Evolutionary conservation across 2,888 invertebrate species (phyloP), one percentile per base, ranked within the genome.

Genomic region (Acrobasis consociella): DNA sequence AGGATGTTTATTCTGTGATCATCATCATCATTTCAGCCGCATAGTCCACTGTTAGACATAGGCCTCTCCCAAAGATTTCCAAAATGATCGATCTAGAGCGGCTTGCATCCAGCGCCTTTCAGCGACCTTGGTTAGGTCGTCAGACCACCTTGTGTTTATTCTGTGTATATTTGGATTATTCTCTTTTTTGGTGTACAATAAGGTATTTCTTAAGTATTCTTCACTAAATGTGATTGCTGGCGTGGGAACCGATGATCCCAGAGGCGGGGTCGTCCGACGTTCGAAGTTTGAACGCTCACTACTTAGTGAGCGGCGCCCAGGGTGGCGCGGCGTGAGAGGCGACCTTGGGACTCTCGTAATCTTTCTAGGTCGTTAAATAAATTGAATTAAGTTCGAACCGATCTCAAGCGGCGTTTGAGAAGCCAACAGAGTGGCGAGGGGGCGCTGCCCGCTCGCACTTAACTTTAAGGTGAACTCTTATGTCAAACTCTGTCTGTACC

Each of bases 301-400:
- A 13, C n/a, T n/a, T 46, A 46, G 9, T 46, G 46, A 46, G 2
- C n/a, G 3, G 46, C 46, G 46, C 46, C 46, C 46, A n/a, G 46
- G 46, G 22, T 5, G 17, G 50, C 3, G 16, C 37, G 53, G 9
- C 38, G 9, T 15, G 8, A 16, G 16, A 1, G 39, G 17, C 39
- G 9, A 15, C 17, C 55, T 56, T n/a, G 9, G 58, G 58, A 9
- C 60, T 63, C 53, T 64, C 62, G 39, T 61, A 63, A 67, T 67
- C 60, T 65, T 67, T 65, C 58, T 53, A 62, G 53, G 22, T 62
- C 67, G 63, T 51, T 59, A 63, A 60, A 63, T 63, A 60, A 67
- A 67, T 63, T 64, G 62, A 64, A 67, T 65, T 55, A 63, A 37
- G 65, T 51, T 63, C 37, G 22, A 63, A 46, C 56, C 46, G 31